Conservation (phyloP, 2,888 invertebrate genomes). For the Ceriagrion tenellum region DNA sequence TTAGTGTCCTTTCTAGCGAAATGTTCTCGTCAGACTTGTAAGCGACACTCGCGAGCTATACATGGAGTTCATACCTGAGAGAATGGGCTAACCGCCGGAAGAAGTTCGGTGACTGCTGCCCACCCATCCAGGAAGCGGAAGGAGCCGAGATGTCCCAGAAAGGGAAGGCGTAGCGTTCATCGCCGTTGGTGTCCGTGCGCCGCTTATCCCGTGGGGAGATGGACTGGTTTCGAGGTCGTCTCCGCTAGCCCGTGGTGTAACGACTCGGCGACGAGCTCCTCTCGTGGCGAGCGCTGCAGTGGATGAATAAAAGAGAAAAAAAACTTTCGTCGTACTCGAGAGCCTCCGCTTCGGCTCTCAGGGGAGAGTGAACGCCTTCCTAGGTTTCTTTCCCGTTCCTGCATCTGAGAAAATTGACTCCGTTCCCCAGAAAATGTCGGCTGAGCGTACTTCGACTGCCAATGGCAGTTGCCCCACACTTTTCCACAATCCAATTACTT, state of each 20-base stretch:
- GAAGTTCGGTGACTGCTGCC: neutral
- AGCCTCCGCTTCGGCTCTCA: neutral
- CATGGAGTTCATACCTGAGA: neutral
- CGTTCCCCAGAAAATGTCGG: neutral
- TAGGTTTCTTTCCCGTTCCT: neutral
- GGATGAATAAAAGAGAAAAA: neutral
- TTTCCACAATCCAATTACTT: neutral
- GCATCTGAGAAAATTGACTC: neutral
- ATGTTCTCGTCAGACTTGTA: neutral
- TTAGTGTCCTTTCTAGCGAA: too few species aligned
- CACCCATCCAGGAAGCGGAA: neutral
- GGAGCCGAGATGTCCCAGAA: neutral
- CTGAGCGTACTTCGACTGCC: neutral
- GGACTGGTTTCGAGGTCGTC: constrained; percentile 15
- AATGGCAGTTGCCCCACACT: neutral
- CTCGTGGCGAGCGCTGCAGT: neutral
- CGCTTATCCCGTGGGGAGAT: neutral
- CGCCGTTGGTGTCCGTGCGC: neutral
- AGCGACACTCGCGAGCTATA: neutral
- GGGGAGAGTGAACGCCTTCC: neutral
- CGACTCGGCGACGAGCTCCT: neutral
- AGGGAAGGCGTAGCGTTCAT: neutral
- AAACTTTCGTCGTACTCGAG: neutral
- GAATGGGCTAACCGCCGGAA: neutral
- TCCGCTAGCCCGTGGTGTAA: constrained; percentile 20